Evolutionary conservation across 2,888 invertebrate species (phyloP).

Genomic region (Plebejus argus): DNA sequence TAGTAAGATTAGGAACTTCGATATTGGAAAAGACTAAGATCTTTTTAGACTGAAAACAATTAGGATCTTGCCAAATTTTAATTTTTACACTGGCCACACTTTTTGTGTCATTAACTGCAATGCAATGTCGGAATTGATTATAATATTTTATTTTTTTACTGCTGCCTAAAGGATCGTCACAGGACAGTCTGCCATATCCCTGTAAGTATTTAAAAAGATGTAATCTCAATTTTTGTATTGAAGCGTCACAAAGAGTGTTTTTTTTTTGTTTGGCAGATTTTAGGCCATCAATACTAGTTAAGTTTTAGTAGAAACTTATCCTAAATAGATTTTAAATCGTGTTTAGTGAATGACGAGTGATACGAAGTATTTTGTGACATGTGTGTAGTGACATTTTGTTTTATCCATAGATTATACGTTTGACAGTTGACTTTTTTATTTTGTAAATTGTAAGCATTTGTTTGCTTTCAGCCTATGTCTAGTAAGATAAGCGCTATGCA

Average conservation of each 20-base stretch:
- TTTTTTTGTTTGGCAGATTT: conserved; percentile 44
- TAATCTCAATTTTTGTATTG: conserved; percentile 31
- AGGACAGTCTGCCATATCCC: conserved; percentile 83
- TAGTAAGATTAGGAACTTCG: conserved; percentile 34
- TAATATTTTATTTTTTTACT: conserved; percentile 51
- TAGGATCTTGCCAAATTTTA: conserved; percentile 66
- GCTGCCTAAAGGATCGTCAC: conserved; percentile 81
- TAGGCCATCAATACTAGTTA: conserved; percentile 37
- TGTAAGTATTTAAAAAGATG: conserved; percentile 75
- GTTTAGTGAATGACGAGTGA: conserved; percentile 52
- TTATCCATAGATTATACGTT: conserved; percentile 50
- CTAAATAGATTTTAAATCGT: conserved; percentile 34
- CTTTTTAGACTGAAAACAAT: conserved; percentile 56
- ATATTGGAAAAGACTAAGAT: conserved; percentile 27
- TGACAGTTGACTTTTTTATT: conserved; percentile 54
- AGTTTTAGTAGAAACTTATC: conserved; percentile 37
- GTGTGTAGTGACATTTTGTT: conserved; percentile 47
- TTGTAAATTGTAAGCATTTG: conserved; percentile 82
- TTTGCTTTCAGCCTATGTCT: conserved; percentile 72
- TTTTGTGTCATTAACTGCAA: conserved; percentile 23
- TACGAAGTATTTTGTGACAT: conserved; percentile 55
- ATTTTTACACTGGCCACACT: conserved; percentile 4
- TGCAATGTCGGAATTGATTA: conserved; percentile 40
- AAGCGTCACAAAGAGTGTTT: conserved; percentile 47
- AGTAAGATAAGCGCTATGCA: conserved; percentile 72